These are phyloP conservation scores for Drosophila orena DNA, from an alignment of 1,140 invertebrate species.

Conservation along the genomic window DNA sequence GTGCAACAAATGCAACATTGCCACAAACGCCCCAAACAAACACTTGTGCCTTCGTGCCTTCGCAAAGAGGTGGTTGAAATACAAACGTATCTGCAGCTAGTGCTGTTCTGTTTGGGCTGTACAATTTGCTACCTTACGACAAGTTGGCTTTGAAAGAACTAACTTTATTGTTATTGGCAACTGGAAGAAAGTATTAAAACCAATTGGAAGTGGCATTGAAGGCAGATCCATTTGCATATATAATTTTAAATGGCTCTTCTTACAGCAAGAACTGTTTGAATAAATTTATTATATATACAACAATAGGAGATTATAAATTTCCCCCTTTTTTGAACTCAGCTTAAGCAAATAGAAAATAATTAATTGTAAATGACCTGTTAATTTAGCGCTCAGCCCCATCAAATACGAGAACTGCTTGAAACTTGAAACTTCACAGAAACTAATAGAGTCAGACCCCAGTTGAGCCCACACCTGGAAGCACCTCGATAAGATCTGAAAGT, in stretches of 20 bases:
- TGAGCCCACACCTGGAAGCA: background rate
- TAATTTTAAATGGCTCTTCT: too few relatives aligned
- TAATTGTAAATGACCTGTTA: background rate
- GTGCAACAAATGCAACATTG: slow-evolving; percentile 33
- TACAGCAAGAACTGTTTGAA: too few relatives aligned
- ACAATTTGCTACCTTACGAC: too few relatives aligned
- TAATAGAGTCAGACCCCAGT: background rate
- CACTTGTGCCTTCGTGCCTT: slow-evolving; percentile 49
- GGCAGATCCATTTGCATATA: too few relatives aligned
- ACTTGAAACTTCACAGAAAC: background rate
- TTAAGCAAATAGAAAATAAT: background rate
- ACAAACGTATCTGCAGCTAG: background rate
- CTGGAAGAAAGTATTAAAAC: too few relatives aligned
- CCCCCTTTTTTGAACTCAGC: too few relatives aligned
- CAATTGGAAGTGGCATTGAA: too few relatives aligned
- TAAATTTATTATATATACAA: too few relatives aligned
- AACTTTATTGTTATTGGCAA: too few relatives aligned
- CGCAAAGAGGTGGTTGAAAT: background rate
- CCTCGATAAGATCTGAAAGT: slow-evolving; percentile 7
- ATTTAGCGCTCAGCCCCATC: background rate
- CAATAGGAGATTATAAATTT: too few relatives aligned
- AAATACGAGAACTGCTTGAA: background rate
- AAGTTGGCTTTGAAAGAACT: too few relatives aligned
- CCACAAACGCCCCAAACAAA: slow-evolving; percentile 70
- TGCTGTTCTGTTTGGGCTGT: too few relatives aligned